These are phyloP conservation scores for Tetramorium simillimum DNA, from an alignment of 1,140 invertebrate species.

Conservation along the genomic window DNA sequence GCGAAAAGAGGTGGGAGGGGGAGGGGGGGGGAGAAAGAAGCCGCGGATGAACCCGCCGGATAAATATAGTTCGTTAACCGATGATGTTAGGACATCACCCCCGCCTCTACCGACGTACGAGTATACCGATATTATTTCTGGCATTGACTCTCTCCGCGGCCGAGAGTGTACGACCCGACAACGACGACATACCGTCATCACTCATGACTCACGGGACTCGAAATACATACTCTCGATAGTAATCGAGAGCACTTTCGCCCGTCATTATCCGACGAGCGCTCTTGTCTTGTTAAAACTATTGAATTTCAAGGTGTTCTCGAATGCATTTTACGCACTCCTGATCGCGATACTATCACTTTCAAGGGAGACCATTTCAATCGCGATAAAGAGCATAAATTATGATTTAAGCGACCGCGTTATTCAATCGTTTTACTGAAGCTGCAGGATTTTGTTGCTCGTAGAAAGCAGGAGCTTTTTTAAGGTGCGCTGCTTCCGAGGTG, in stretches of 20 bases:
- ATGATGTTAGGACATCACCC: slow-evolving; percentile 77
- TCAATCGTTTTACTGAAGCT: not conserved
- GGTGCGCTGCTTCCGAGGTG: not conserved
- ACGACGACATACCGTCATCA: slow-evolving; percentile 74
- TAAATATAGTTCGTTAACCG: slow-evolving; percentile 82
- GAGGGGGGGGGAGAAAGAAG: slow-evolving; percentile 58
- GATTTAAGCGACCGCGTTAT: not conserved
- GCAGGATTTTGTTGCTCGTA: not conserved
- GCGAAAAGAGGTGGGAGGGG: not conserved
- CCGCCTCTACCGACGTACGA: slow-evolving; percentile 64
- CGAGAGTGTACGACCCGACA: slow-evolving; percentile 72
- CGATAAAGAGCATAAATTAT: not conserved
- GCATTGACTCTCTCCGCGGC: slow-evolving; percentile 78
- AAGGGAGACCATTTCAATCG: not conserved
- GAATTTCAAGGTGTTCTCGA: not conserved
- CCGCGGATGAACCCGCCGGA: slow-evolving; percentile 67
- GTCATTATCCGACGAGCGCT: slow-evolving; percentile 47
- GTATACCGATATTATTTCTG: slow-evolving; percentile 82
- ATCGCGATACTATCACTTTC: not conserved
- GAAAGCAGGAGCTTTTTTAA: not conserved
- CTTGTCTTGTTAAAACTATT: not conserved
- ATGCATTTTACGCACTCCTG: not conserved
- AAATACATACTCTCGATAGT: slow-evolving; percentile 77
- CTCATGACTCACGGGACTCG: slow-evolving; percentile 79
- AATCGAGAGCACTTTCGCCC: slow-evolving; percentile 53